Base-by-base conservation (phyloP, 2,113 vertebrate genomes). In the Tragelaphus strepsiceros region DNA sequence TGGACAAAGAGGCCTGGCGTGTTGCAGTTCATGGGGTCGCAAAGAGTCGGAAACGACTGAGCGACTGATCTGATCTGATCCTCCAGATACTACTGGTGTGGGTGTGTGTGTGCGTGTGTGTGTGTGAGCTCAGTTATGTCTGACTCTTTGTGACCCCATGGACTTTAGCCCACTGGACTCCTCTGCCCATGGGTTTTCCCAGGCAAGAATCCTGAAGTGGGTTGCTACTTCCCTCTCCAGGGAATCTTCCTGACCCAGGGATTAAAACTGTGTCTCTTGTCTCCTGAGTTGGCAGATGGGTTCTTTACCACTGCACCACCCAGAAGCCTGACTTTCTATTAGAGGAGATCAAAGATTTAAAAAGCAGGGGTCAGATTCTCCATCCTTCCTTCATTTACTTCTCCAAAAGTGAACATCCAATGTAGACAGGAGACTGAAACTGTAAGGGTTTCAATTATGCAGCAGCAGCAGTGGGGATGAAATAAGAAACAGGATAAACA, bases 211-310 rank as follows among this genome's bases (percentile, higher is more conserved):
- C 2, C 67, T 74, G 35, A 39, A 74, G n/a, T 74, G 35, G 19
- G 35, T 39, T 74, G 67, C 67, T 39, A 22, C 22, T 74, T 74
- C 35, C 35, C 35, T 13, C 67, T 74, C 21, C 21, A 24, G 35
- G 64, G 67, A 39, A 39, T 74, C 67, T 74, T 74, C 67, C 35
- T 74, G 67, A 39, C 9, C n/a, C 67, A 74, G 67, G 21, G 21
- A 74, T 74, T 74, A 39, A 74, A 39, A 21, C 21, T 74, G 19
- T 39, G 35, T 24, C 67, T 71, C n/a, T 74, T 13, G 9, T 74
- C 19, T 74, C 10, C 67, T 74, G 35, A 5, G 0, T 13, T 74
- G 35, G 67, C 35, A 39, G n/a, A 10, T 0, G 2, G 67, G 35
- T 74, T 77, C 71, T 26, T 77, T 26, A 77, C 11, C 22, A 77